phyloP scores from a whole-genome alignment of 2,888 invertebrate genomes.

The Icerya purchasi region DNA sequence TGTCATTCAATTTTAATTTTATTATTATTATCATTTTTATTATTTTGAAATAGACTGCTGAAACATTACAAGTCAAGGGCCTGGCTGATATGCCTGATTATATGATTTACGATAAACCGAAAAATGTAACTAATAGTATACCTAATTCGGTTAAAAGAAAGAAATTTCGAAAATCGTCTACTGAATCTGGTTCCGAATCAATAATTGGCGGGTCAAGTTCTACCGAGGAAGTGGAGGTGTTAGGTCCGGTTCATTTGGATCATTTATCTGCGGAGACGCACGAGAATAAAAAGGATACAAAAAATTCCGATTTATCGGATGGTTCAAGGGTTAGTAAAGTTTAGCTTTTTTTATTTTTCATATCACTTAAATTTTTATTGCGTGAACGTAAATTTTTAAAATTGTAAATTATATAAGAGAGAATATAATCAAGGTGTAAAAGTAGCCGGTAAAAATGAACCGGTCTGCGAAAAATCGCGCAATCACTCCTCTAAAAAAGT shows the following conservation, averaged over 20 bases:
- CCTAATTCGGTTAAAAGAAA: slow-evolving; percentile 38
- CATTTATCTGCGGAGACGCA: not conserved
- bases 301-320: not conserved
- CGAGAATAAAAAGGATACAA: too few relatives aligned
- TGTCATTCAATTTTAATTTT: too few relatives aligned
- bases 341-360: too few relatives aligned
- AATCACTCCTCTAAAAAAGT: too few relatives aligned
- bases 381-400: too few relatives aligned
- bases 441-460: too few relatives aligned
- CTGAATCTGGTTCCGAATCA: slow-evolving; percentile 32
- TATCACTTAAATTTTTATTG: too few relatives aligned
- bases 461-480: too few relatives aligned
- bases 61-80: slow-evolving; percentile 69
- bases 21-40: too few relatives aligned
- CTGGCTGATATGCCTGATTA: slow-evolving; percentile 57
- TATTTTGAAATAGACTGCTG: slow-evolving; percentile 69
- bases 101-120: slow-evolving; percentile 40
- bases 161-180: slow-evolving; percentile 41
- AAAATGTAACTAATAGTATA: slow-evolving; percentile 29
- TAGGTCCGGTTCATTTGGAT: not conserved
- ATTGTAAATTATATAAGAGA: too few relatives aligned
- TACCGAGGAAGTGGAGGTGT: slow-evolving; percentile 23
- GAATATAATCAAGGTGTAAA: too few relatives aligned
- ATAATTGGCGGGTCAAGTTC: slow-evolving; percentile 19
- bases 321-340: not conserved